phyloP scores from a whole-genome alignment of 2,797 vertebrate genomes.

The Craterocephalus amniculus region DNA sequence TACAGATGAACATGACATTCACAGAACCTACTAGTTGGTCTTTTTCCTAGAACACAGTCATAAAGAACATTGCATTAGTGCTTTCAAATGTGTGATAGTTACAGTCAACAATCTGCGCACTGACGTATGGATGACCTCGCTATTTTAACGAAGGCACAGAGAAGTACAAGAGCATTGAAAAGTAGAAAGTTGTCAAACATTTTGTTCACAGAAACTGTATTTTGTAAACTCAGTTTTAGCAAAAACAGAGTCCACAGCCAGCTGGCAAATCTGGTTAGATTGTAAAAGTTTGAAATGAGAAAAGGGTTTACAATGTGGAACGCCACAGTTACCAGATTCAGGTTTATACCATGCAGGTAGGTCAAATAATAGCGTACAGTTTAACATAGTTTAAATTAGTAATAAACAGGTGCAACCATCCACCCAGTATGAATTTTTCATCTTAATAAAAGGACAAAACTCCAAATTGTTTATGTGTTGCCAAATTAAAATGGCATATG shows the following conservation, averaged over 20 bases:
- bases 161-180: constrained; percentile 13
- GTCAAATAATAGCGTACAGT: not conserved
- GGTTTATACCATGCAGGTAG: not conserved
- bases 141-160: constrained; percentile 63
- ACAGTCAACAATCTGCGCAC: constrained; percentile 28
- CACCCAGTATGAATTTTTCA: too few species aligned
- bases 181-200: not conserved
- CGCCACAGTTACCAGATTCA: not conserved
- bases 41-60: constrained; percentile 19
- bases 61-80: constrained; percentile 4
- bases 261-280: not conserved
- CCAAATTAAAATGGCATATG: not conserved
- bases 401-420: too few species aligned
- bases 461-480: not conserved
- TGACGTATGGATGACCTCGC: constrained; percentile 5
- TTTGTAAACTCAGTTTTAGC: not conserved
- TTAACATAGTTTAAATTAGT: not conserved
- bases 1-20: constrained; percentile 9
- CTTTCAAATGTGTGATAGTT: not conserved
- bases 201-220: constrained; percentile 7
- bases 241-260: not conserved
- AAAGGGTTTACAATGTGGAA: not conserved
- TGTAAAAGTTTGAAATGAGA: not conserved
- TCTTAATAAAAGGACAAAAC: too few species aligned
- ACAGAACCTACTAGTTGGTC: constrained; percentile 21